Evolutionary conservation across 2,113 vertebrate genomes (phyloP).

Genomic region (Menidia beryllina): DNA sequence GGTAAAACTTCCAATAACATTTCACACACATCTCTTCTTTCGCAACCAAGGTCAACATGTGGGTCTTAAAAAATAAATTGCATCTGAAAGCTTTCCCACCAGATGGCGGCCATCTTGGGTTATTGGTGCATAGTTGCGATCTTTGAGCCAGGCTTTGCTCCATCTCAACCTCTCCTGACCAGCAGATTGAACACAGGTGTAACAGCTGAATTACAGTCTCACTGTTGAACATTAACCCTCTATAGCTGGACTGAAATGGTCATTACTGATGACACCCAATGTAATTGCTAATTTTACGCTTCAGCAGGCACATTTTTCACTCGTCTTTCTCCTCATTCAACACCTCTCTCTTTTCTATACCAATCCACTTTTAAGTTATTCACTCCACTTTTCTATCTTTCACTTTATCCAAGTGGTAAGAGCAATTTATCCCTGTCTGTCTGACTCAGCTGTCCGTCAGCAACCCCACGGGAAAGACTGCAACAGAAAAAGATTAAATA

Average conservation of each 20-base stretch:
- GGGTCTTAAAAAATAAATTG: constrained; percentile 86
- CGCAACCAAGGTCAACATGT: constrained; percentile 78
- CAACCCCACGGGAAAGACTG: constrained; percentile 30
- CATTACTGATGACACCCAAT: constrained; percentile 96
- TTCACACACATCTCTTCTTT: constrained; percentile 75
- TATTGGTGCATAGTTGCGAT: constrained; percentile 82
- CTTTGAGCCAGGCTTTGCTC: constrained; percentile 82
- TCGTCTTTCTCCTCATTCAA: constrained; percentile 72
- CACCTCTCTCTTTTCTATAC: constrained; percentile 70
- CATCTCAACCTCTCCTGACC: constrained; percentile 77
- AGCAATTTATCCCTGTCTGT: constrained; percentile 60
- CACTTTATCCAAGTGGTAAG: constrained; percentile 41
- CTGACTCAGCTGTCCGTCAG: constrained; percentile 53
- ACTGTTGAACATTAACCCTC: constrained; percentile 89
- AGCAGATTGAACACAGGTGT: constrained; percentile 92
- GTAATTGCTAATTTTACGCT: constrained; percentile 99
- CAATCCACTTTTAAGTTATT: constrained; percentile 88
- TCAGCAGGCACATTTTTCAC: constrained; percentile 90
- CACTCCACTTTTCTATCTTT: constrained; percentile 70
- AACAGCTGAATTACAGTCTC: constrained; percentile 92
- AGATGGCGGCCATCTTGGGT: constrained; percentile 89
- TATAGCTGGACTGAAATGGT: constrained; percentile 95
- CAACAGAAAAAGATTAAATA: constrained; percentile 27
- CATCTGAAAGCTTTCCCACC: constrained; percentile 84
- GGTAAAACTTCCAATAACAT: constrained; percentile 56